Evolutionary conservation across 1,140 invertebrate species (phyloP).

Genomic region (Hesperophylax magnus): DNA sequence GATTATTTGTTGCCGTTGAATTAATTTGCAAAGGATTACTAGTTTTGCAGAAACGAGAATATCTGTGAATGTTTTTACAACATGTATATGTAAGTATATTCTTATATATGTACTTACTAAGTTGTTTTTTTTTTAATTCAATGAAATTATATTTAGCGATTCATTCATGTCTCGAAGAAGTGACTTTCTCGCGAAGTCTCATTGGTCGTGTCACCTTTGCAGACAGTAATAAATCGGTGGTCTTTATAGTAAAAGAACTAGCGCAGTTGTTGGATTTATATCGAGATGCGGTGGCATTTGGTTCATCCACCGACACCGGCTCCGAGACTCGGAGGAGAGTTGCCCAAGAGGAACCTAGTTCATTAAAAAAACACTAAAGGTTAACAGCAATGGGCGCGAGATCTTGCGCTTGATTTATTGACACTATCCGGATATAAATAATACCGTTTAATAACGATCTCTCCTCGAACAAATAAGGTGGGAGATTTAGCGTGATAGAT

Average conservation of each 20-base stretch:
- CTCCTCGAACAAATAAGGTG: slow-evolving; percentile 56
- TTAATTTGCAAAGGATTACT: no score
- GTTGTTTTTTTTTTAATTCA: no score
- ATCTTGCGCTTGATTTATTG: slow-evolving; percentile 48
- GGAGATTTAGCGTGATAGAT: slow-evolving; percentile 56
- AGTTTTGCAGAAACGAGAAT: no score
- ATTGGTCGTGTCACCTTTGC: slow-evolving; percentile 9
- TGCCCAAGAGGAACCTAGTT: neutral
- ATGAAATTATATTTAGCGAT: neutral
- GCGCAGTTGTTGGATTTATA: neutral
- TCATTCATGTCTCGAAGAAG: neutral
- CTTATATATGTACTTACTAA: no score
- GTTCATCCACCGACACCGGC: neutral
- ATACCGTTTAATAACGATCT: slow-evolving; percentile 56
- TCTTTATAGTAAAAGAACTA: slow-evolving; percentile 1
- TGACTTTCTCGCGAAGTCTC: neutral
- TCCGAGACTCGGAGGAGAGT: neutral
- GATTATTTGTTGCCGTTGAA: no score
- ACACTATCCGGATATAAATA: slow-evolving; percentile 51
- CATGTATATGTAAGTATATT: no score
- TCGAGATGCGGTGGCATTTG: neutral
- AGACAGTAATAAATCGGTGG: slow-evolving; percentile 7
- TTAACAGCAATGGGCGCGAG: slow-evolving; percentile 17
- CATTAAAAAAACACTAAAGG: slow-evolving; percentile 36
- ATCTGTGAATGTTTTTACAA: no score